Evolutionary conservation across 2,797 vertebrate species (phyloP), one percentile per base, ranked within the genome.

Genomic region (Sebastes alutus): DNA sequence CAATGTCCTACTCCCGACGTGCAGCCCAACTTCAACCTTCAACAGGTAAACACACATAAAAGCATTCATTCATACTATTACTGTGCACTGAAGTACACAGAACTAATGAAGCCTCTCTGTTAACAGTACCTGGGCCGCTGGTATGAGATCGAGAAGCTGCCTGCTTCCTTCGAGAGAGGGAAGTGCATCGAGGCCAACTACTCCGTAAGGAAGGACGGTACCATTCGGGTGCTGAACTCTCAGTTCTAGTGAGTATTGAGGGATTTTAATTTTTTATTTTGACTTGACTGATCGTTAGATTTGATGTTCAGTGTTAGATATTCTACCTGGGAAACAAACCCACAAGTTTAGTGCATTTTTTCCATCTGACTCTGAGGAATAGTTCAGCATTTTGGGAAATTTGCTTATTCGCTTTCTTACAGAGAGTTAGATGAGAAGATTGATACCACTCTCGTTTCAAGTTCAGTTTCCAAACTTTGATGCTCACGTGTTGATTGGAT

Each of bases 91-190:
- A 46, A 14, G 9, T 14, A 1, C 23, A 20, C 58, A 25, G 16
- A 35, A 11, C 25, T 72, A 5, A 76, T 1, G 1, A 3, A 33
- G 9, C 4, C 9, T 25, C 13, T 74, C 14, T 70, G 46, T 52
- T 5, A 0, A 59, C 86, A 95, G 94, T 97, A 96, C 72, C 72
- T 97, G 68, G 98, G 98, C 60, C 95, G 82, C 59, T 98, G 98
- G 98, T 98, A 97, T 0, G 97, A 98, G 93, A 98, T 98, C 33
- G 96, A 96, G 91, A 98, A 96, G 86, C 96, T 97, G 13, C 96
- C 97, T 0, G 91, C 93, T 6, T 89, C 76, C 62, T 97, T 96
- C 2, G 96, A 95, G 81, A 96, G 92, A 82, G 97, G 97, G 87
- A 97, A 93, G 46, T 99, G 98, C 88, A 93, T 97, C 79, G 96